Evolutionary conservation across 2,888 invertebrate species (phyloP).

Genomic region (Cephalotes varians): DNA sequence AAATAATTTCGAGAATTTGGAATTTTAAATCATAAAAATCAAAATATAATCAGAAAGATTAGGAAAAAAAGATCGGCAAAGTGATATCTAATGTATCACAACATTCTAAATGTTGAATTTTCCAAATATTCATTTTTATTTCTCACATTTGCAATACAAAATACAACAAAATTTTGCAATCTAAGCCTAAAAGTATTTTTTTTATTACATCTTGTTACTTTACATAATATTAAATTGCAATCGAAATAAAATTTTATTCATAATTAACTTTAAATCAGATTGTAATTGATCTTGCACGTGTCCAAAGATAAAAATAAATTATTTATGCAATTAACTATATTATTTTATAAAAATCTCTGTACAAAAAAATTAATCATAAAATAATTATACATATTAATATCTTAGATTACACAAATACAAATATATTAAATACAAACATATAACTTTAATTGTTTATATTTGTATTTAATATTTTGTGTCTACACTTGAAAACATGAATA

Average conservation of each 20-base stretch:
- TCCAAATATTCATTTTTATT: constrained; percentile 28
- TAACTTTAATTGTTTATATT: background rate
- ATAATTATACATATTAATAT: constrained; percentile 29
- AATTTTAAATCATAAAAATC: background rate
- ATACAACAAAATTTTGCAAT: constrained; percentile 22
- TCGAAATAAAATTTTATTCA: background rate
- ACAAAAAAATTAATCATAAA: constrained; percentile 66
- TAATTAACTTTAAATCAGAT: constrained; percentile 25
- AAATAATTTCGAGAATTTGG: background rate
- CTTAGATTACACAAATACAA: too few relatives aligned
- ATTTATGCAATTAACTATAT: constrained; percentile 53
- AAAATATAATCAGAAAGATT: background rate
- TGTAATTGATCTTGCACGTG: constrained; percentile 40
- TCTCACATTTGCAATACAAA: constrained; percentile 6
- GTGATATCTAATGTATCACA: constrained; percentile 25
- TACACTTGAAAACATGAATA: constrained; percentile 4
- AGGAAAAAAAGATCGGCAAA: background rate
- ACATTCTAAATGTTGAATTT: constrained; percentile 24
- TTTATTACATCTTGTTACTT: constrained; percentile 26
- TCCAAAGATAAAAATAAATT: constrained; percentile 26
- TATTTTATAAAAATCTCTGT: constrained; percentile 64
- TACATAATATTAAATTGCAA: constrained; percentile 22
- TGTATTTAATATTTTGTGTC: background rate
- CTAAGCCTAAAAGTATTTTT: constrained; percentile 48
- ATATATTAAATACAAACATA: background rate